Evolutionary conservation across 35 echinoderm and acorn worm species (phyloP), one percentile per base, ranked within the genome.

Genomic region (Strongylocentrotus purpuratus): DNA sequence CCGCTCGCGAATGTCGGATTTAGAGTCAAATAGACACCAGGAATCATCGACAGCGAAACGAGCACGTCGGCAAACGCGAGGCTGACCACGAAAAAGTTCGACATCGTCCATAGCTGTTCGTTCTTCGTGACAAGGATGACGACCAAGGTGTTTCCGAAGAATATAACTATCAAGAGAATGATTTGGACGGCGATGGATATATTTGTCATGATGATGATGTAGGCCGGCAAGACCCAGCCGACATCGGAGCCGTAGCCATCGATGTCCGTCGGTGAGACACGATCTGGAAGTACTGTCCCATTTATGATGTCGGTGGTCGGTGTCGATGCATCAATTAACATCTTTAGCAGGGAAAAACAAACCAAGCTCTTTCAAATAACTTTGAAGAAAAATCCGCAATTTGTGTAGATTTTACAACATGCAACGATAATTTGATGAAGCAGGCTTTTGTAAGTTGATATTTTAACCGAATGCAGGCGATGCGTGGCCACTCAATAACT

Each of bases 61-160:
- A 96, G 58, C 1, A 97, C 95, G 90, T 97, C 96, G 31, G 96
- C 96, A 4, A 88, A 33, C 11, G 96, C 96, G 47, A 97, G 65
- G 46, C 96, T 97, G 46, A 87, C 94, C 28, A 94, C 95, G 89
- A 95, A 97, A 45, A 92, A 97, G 85, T 97, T 97, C 3, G 96
- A 65, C 50, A 58, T 94, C 33, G 90, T 97, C 22, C 94, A 55
- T 22, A 97, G 50, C 45, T 88, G 71, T 18, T 91, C 46, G 46
- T 95, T 92, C 17, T 89, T 48, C 4, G 90, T 90, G 28, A 97
- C 85, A 28, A 94, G 87, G 32, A 95, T 32, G 22, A 95, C 32
- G 20, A 97, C 96, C 88, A 95, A 60, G 14, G 65, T 8, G 46
- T 97, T 97, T 5, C 96, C 96, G 5, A 88, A 28, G 22, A 97